A percentile compares a stretch with the other conserved stretches of the same genome.
phyloP scores from a whole-genome alignment of 2,888 invertebrate genomes.

The Euspilapteryx auroguttella region DNA sequence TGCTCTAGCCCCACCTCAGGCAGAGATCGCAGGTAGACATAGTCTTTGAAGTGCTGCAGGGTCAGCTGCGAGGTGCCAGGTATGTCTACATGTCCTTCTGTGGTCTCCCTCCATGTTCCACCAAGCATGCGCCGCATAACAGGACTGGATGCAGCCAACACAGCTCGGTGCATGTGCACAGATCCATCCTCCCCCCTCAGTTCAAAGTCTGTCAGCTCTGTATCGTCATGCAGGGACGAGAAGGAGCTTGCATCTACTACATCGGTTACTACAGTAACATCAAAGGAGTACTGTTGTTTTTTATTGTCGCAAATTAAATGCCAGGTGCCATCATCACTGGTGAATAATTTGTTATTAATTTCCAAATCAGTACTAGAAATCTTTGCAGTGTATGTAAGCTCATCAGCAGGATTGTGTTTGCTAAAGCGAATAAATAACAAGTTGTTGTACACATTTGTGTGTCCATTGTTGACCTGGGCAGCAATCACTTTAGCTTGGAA shows the following conservation, averaged over 20 bases:
- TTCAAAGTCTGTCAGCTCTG: constrained; percentile 24
- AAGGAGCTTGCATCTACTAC: constrained; percentile 16
- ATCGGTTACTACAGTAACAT: constrained; percentile 15
- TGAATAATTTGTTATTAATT: constrained; percentile 14
- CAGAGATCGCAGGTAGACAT: constrained; percentile 19
- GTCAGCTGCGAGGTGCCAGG: constrained; percentile 17
- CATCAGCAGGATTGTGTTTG: constrained; percentile 14
- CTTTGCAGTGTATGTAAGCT: constrained; percentile 15
- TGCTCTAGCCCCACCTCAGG: constrained; percentile 19
- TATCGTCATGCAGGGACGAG: constrained; percentile 16
- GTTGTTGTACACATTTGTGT: constrained; percentile 16
- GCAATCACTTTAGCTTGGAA: constrained; percentile 18
- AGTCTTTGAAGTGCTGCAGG: constrained; percentile 20
- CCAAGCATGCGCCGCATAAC: constrained; percentile 21
- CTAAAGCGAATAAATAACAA: constrained; percentile 17
- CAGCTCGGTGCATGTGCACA: constrained; percentile 20
- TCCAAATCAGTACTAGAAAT: constrained; percentile 15
- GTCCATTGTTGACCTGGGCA: constrained; percentile 15
- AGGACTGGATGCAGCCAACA: constrained; percentile 22
- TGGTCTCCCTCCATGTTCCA: constrained; percentile 21
- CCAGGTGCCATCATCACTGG: constrained; percentile 21
- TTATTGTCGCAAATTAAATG: constrained; percentile 18
- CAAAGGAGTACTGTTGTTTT: constrained; percentile 16
- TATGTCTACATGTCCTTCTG: constrained; percentile 18
- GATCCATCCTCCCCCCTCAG: constrained; percentile 22